Percentiles rank a stretch among this genome's conserved stretches.
These are phyloP conservation scores for Maniola jurtina DNA, from an alignment of 1,140 invertebrate genomes.

Conservation along the genomic window DNA sequence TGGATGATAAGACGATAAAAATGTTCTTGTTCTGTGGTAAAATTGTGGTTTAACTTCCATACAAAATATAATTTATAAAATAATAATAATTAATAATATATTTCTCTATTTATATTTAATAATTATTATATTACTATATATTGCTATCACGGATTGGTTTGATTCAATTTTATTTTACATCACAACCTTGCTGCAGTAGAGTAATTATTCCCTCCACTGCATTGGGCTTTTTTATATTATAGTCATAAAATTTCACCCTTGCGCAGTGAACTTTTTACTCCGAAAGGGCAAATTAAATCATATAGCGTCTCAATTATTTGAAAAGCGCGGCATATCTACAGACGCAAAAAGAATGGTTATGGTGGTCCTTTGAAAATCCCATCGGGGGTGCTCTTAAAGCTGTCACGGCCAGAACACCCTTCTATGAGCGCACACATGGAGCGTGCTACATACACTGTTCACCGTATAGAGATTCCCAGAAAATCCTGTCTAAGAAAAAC, in stretches of 20 bases:
- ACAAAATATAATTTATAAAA: too few species aligned
- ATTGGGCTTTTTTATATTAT: constrained; percentile 35
- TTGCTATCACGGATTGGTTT: too few species aligned
- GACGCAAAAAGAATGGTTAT: constrained; percentile 69
- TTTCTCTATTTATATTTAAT: too few species aligned
- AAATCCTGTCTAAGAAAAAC: constrained; percentile 42
- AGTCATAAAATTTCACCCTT: constrained; percentile 41
- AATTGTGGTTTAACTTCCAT: too few species aligned
- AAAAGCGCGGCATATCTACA: constrained; percentile 61
- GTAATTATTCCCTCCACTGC: constrained; percentile 44
- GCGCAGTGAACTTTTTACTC: constrained; percentile 42
- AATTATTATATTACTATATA: too few species aligned
- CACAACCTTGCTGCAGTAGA: neutral
- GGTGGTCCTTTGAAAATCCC: constrained; percentile 72
- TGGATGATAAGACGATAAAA: too few species aligned
- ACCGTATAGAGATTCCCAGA: constrained; percentile 25
- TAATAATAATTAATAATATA: too few species aligned
- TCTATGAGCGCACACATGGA: constrained; percentile 48
- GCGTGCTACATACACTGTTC: constrained; percentile 38
- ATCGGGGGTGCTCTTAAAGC: constrained; percentile 68
- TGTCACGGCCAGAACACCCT: constrained; percentile 69
- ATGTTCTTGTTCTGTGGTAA: too few species aligned
- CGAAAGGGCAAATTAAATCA: constrained; percentile 73
- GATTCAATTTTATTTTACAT: neutral
- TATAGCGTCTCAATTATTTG: constrained; percentile 72